Evolutionary conservation across 2,888 invertebrate genomes (phyloP), one percentile per base, ranked within the genome.

Genomic region (Pristionchus mayeri): DNA sequence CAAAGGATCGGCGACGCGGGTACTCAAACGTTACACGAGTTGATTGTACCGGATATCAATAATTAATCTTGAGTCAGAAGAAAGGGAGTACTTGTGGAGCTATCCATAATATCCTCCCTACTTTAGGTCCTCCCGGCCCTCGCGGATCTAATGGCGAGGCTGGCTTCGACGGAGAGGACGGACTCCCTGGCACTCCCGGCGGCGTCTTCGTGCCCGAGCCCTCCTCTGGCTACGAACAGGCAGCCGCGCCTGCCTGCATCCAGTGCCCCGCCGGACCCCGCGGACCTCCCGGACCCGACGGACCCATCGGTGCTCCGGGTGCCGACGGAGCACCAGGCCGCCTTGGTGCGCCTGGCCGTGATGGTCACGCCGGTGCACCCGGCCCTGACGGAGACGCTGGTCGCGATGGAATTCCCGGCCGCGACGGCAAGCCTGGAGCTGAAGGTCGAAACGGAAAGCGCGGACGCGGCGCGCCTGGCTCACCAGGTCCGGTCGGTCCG

Each of bases 61-160:
- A n/a, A n/a, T n/a, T n/a, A n/a, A n/a, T n/a, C n/a, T n/a, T n/a
- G n/a, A n/a, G n/a, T n/a, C n/a, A n/a, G n/a, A n/a, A n/a, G n/a
- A n/a, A n/a, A n/a, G n/a, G n/a, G n/a, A n/a, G n/a, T n/a, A n/a
- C n/a, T n/a, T 6, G 0, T 67, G 16, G 37, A 44, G 9, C 1
- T 9, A 3, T 6, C 7, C 24, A 57, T 21, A 7, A 13, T 6
- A 57, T 57, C 21, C 21, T 57, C 9, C 27, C 67, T 27, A 7
- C 48, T 30, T 27, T 54, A 71, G 87, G 87, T 18, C 85, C 86
- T 60, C 85, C 86, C 71, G 87, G 87, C 27, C 76, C 85, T 37
- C 54, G 44, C 24, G 85, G 86, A 54, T 24, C 60, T 9, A 37
- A 63, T 34, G 88, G 88, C 30, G 87, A 89, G 67, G 85, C 88